Percentiles rank a stretch among this genome's conserved stretches.
These are phyloP conservation scores for Mycteria americana DNA, from an alignment of 2,797 vertebrate genomes.

Conservation along the genomic window DNA sequence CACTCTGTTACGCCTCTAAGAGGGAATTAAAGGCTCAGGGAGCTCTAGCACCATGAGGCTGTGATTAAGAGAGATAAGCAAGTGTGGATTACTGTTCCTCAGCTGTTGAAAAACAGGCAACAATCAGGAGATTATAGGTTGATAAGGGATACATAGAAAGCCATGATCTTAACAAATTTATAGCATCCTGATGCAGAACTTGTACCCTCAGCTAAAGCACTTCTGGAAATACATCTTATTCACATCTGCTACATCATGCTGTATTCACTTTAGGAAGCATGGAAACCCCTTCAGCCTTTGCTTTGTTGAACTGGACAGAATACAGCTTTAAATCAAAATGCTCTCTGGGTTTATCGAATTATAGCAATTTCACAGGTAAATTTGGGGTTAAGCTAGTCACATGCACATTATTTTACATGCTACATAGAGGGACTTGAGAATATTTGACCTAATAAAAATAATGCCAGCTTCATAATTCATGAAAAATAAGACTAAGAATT, in stretches of 20 bases:
- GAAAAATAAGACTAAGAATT: background rate
- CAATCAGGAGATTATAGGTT: constrained; percentile 79
- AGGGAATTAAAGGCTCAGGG: constrained; percentile 83
- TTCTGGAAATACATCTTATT: background rate
- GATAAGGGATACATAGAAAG: constrained; percentile 73
- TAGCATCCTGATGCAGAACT: constrained; percentile 40
- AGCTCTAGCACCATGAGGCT: constrained; percentile 72
- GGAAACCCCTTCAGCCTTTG: background rate
- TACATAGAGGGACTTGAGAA: background rate
- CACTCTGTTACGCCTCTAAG: constrained; percentile 78
- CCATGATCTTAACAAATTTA: constrained; percentile 69
- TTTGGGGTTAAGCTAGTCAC: background rate
- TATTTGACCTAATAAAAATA: background rate
- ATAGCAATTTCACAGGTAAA: background rate
- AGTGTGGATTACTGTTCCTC: constrained; percentile 80
- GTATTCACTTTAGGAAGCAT: background rate
- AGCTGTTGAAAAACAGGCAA: constrained; percentile 77
- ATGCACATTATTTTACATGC: background rate
- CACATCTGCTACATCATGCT: background rate
- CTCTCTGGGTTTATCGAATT: background rate
- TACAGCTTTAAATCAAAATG: background rate
- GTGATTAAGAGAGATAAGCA: constrained; percentile 82
- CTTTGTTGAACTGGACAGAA: background rate
- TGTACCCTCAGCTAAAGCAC: background rate
- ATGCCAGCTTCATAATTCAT: background rate